Percentiles rank a stretch among this genome's conserved stretches.
Conservation (phyloP, 2,797 vertebrate species). For the Chromis chromis region DNA sequence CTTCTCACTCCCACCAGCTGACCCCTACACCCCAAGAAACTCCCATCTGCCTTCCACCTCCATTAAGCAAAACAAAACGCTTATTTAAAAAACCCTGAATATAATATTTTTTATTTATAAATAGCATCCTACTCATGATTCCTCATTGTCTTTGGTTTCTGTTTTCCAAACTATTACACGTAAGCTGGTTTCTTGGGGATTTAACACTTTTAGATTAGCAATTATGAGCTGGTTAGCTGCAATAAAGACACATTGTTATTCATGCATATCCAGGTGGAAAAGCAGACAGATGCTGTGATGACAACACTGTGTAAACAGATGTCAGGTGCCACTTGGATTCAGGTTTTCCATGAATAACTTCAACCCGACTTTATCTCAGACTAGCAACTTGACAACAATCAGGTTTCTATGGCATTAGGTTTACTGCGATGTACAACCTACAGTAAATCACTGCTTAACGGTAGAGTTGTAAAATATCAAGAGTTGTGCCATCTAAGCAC, state of each 20-base stretch:
- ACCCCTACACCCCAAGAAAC: slow-evolving; percentile 24
- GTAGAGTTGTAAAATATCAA: neutral
- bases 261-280: slow-evolving; percentile 50
- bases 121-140: slow-evolving; percentile 3
- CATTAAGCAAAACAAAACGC: slow-evolving; percentile 41
- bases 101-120: slow-evolving; percentile 21
- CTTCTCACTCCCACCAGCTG: slow-evolving; percentile 45
- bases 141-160: neutral
- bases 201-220: slow-evolving; percentile 20
- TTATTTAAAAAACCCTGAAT: slow-evolving; percentile 28
- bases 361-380: slow-evolving; percentile 36
- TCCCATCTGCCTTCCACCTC: slow-evolving; percentile 32
- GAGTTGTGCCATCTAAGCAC: neutral
- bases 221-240: slow-evolving; percentile 14
- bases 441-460: slow-evolving; percentile 6
- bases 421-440: slow-evolving; percentile 5
- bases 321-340: slow-evolving; percentile 53
- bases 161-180: neutral
- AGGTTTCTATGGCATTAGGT: slow-evolving; percentile 32
- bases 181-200: neutral
- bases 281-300: slow-evolving; percentile 60
- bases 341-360: slow-evolving; percentile 60
- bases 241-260: slow-evolving; percentile 42
- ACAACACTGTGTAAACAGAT: slow-evolving; percentile 71
- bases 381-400: slow-evolving; percentile 25